These are phyloP conservation scores for Chaenogobius annularis DNA, from an alignment of 2,113 vertebrate genomes.

Conservation along the genomic window DNA sequence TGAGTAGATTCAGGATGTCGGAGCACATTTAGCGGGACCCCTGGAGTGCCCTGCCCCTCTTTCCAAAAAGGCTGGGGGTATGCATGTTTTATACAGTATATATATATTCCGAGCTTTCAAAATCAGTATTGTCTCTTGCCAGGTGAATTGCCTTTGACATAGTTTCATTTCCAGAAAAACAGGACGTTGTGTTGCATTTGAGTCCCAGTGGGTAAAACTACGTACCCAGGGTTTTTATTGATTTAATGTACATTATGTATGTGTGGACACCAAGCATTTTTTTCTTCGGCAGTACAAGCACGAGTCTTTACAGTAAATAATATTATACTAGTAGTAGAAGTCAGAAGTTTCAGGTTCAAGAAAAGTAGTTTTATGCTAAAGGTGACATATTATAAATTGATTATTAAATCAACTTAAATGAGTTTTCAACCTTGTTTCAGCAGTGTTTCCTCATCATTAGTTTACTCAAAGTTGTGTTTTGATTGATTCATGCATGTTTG, in stretches of 20 bases:
- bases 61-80: slow-evolving; percentile 23
- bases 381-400: too few species aligned
- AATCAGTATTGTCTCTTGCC: slow-evolving; percentile 43
- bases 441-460: too few species aligned
- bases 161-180: slow-evolving; percentile 75
- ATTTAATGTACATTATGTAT: slow-evolving; percentile 11
- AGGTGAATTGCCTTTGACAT: slow-evolving; percentile 68
- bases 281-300: background rate
- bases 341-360: background rate
- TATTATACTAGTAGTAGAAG: background rate
- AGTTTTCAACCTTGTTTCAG: too few species aligned
- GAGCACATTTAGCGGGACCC: slow-evolving; percentile 17
- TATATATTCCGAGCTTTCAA: slow-evolving; percentile 28
- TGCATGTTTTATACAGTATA: slow-evolving; percentile 23
- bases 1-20: slow-evolving; percentile 21
- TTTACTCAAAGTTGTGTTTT: too few species aligned
- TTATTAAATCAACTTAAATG: too few species aligned
- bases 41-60: slow-evolving; percentile 38
- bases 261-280: background rate
- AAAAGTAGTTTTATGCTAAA: background rate
- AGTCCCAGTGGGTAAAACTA: slow-evolving; percentile 59
- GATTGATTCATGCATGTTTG: too few species aligned
- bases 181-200: slow-evolving; percentile 73
- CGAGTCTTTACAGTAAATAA: background rate
- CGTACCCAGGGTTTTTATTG: slow-evolving; percentile 61